Evolutionary conservation across 2,113 vertebrate species (phyloP), one percentile per base, ranked within the genome.

Genomic region (Sinosuthora webbiana): DNA sequence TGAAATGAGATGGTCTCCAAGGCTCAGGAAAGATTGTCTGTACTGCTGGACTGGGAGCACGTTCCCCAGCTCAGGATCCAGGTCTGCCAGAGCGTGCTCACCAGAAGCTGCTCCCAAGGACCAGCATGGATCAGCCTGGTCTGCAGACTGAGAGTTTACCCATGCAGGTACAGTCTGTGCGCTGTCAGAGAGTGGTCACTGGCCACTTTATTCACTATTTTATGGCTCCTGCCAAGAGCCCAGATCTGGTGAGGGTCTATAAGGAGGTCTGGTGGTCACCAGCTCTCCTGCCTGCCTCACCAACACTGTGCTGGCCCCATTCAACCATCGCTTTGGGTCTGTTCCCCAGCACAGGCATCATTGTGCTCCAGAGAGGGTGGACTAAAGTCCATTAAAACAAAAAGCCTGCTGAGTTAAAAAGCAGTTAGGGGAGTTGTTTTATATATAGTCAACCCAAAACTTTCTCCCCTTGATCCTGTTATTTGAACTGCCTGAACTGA

Each of bases 81-180:
- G 15, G 56, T 70, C 39, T 39, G 31, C 35, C n/a, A 47, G 45
- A 0, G 1, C 8, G 0, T 56, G 50, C 41, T 82, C 11, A 47
- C 33, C 35, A 23, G 30, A 44, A 23, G 15, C 60, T 78, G 30
- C 23, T 82, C 47, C 30, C 56, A 70, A 25, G 45, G n/a, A 44
- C 23, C 71, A 67, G 21, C 10, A 3, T 28, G 70, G 23, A 70
- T 42, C 60, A 82, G 2, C 27, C 68, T 47, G 41, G 25, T 67
- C 28, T 57, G 24, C 20, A 73, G 52, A 9, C 17, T 7, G 22
- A 47, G 60, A 35, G 37, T 45, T 85, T 73, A 33, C 27, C 5
- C 0, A 0, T 15, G 11, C 1, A 2, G 41, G 15, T 69, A 27
- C n/a, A 15, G 19, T 15, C n/a, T 2, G 0, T 65, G 41, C 2